These are phyloP conservation scores for Piprites chloris DNA, from an alignment of 2,113 vertebrate genomes.

Conservation along the genomic window DNA sequence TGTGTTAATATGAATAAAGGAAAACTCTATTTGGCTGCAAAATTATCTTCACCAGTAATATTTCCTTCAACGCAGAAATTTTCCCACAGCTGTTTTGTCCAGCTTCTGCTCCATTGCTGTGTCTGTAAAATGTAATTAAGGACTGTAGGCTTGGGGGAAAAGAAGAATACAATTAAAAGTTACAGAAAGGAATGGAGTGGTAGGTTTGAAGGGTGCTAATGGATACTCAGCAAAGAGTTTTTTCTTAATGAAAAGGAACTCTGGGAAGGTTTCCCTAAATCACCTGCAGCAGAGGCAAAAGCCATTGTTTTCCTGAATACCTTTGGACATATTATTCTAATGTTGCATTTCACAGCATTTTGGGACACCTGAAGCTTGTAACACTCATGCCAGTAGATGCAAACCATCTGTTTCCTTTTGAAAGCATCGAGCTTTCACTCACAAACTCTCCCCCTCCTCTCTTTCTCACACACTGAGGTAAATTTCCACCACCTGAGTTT, in stretches of 20 bases:
- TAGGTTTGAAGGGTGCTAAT: not conserved
- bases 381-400: not conserved
- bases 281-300: not conserved
- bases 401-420: conserved; percentile 31
- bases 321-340: not conserved
- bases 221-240: not conserved
- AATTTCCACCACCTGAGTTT: conserved; percentile 45
- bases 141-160: conserved; percentile 43
- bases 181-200: not conserved
- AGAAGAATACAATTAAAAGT: conserved; percentile 43
- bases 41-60: not conserved
- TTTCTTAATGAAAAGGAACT: not conserved
- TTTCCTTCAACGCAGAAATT: not conserved
- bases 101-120: not conserved
- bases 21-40: not conserved
- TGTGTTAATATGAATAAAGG: not conserved
- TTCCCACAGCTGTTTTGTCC: conserved; percentile 53
- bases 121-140: conserved; percentile 65
- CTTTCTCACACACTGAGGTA: not conserved
- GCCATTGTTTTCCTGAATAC: not conserved
- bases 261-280: not conserved
- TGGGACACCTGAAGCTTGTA: conserved; percentile 31
- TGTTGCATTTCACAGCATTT: conserved; percentile 10
- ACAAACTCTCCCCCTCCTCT: not conserved
- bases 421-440: not conserved